These are phyloP conservation scores for Ophioninae sp. DNA, from an alignment of 2,888 invertebrate species.

Conservation along the genomic window DNA sequence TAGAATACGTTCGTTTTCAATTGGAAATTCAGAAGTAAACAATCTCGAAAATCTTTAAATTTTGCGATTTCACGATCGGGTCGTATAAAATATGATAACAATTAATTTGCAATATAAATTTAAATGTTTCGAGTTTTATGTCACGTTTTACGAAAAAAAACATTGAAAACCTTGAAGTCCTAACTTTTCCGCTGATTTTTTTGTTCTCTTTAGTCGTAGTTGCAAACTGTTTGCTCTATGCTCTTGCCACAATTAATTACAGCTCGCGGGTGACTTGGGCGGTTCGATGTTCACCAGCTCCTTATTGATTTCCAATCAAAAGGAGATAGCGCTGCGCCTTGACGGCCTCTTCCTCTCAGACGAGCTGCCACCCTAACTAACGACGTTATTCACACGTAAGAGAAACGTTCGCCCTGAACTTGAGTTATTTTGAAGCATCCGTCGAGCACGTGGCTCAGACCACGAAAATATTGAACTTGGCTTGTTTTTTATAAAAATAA, in stretches of 20 bases:
- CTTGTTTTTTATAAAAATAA: neutral
- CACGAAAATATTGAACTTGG: neutral
- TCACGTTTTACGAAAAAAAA: neutral
- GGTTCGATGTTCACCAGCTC: slow-evolving; percentile 4
- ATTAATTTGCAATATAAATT: too few relatives aligned
- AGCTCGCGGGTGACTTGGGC: slow-evolving; percentile 15
- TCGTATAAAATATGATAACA: too few relatives aligned
- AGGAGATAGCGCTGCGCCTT: slow-evolving; percentile 17
- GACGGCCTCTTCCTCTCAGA: neutral
- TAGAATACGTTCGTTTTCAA: too few relatives aligned
- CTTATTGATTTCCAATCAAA: slow-evolving; percentile 28
- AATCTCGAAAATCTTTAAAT: too few relatives aligned
- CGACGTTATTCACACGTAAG: neutral
- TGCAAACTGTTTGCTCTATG: slow-evolving; percentile 1
- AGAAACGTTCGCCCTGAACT: neutral
- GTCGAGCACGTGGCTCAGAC: neutral
- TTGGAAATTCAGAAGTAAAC: too few relatives aligned
- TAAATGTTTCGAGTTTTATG: too few relatives aligned
- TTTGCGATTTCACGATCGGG: too few relatives aligned
- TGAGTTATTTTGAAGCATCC: neutral
- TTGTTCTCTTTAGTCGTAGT: neutral
- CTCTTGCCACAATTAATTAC: slow-evolving; percentile 22
- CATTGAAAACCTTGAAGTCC: slow-evolving; percentile 26
- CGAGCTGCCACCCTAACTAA: neutral
- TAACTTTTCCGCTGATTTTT: slow-evolving; percentile 8